Conservation (phyloP, 1,140 invertebrate species). For the Myzus persicae region DNA sequence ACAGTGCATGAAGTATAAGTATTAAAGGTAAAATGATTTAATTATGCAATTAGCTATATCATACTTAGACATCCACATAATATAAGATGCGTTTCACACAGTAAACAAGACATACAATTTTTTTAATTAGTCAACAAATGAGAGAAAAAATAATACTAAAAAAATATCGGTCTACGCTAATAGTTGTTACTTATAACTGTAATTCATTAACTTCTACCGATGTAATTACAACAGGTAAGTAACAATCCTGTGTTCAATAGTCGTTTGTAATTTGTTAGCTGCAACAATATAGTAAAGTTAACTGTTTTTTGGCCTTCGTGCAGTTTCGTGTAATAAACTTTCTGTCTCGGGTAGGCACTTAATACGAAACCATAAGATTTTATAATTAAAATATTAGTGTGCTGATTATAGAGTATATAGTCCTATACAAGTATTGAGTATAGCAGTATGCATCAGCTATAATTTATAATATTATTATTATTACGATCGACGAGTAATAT, state of each 20-base stretch:
- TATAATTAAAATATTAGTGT: background rate
- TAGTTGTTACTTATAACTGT: background rate
- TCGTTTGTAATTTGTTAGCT: background rate
- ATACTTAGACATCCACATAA: background rate
- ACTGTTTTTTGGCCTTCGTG: background rate
- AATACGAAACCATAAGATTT: background rate
- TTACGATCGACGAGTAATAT: background rate
- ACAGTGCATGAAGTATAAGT: background rate
- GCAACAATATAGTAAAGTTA: background rate
- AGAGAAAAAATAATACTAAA: background rate
- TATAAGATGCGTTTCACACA: background rate
- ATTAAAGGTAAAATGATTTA: background rate
- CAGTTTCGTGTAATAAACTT: background rate
- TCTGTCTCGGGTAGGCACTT: background rate
- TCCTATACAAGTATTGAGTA: background rate
- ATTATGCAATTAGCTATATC: background rate
- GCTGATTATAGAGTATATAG: background rate
- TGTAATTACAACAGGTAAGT: background rate
- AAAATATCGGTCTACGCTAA: background rate
- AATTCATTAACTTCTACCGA: background rate
- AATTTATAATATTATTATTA: background rate
- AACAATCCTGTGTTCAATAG: background rate
- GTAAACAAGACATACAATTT: background rate
- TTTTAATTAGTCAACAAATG: background rate
- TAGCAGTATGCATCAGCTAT: background rate